A percentile compares a stretch with the other conserved stretches of the same genome.
phyloP scores from a whole-genome alignment of 2,113 vertebrate genomes.

The Serinus canaria region DNA sequence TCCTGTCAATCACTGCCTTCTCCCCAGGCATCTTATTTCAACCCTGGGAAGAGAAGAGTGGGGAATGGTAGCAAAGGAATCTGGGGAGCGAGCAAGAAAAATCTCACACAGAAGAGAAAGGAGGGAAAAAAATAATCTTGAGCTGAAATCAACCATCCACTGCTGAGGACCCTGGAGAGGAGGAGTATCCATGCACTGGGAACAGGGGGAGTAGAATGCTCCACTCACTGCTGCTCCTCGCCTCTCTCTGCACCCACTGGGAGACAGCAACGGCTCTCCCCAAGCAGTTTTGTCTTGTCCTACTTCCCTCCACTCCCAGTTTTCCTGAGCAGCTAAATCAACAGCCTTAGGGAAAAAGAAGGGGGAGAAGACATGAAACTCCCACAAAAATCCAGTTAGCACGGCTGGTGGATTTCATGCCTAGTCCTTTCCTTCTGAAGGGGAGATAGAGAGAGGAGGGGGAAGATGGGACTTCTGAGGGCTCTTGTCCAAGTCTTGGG shows the following conservation, averaged over 20 bases:
- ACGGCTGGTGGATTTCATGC: neutral
- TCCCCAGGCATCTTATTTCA: neutral
- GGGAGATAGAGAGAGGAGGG: neutral
- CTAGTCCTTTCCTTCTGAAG: neutral
- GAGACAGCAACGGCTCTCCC: neutral
- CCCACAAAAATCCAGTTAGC: neutral
- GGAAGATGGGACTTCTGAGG: neutral
- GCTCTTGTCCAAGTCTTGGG: neutral
- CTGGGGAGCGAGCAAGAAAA: neutral
- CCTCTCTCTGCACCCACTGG: neutral
- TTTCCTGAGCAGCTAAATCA: neutral
- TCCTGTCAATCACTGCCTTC: neutral
- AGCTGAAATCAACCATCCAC: neutral
- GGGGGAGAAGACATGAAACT: neutral
- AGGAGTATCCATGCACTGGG: neutral
- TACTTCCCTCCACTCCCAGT: neutral
- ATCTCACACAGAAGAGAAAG: neutral
- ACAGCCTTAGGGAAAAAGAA: neutral
- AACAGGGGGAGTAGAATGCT: neutral
- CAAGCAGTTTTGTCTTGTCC: neutral
- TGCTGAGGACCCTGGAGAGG: neutral
- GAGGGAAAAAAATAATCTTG: neutral
- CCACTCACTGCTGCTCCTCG: neutral
- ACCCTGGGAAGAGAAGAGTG: neutral
- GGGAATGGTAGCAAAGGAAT: neutral